These are phyloP conservation scores for Siderastrea siderea DNA, from an alignment of 92 coral and sea anemone species.

Conservation along the genomic window DNA sequence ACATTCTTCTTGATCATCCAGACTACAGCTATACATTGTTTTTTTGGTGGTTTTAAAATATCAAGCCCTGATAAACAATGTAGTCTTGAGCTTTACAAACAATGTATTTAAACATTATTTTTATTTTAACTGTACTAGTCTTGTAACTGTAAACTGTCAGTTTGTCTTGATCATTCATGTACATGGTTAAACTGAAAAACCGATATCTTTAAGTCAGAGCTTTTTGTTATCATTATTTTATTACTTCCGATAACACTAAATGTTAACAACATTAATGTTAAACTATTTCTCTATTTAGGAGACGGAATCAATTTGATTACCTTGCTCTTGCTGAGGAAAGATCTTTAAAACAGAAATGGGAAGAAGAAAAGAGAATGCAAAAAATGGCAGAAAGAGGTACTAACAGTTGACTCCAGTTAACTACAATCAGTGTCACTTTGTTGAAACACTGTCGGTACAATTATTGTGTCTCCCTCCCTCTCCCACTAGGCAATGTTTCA, in stretches of 20 bases:
- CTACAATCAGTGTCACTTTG: too few relatives aligned
- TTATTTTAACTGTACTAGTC: neutral
- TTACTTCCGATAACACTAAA: neutral
- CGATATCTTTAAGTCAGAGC: too few relatives aligned
- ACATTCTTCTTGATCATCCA: too few relatives aligned
- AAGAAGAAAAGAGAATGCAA: conserved; percentile 80
- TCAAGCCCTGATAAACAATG: too few relatives aligned
- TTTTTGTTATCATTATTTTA: too few relatives aligned
- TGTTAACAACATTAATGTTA: neutral
- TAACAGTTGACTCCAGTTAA: neutral
- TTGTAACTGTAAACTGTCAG: neutral
- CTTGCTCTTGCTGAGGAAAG: conserved; percentile 80
- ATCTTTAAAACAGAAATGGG: conserved; percentile 85
- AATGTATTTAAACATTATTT: too few relatives aligned
- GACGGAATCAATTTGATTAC: conserved; percentile 66
- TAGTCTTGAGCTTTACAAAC: too few relatives aligned
- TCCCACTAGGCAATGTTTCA: too few relatives aligned
- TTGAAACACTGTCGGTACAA: too few relatives aligned
- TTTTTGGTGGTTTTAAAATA: too few relatives aligned
- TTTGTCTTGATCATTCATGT: neutral
- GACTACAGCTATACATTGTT: too few relatives aligned
- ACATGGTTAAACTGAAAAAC: neutral
- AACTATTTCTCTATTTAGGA: conserved; percentile 33
- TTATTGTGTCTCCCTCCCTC: too few relatives aligned
- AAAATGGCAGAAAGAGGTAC: conserved; percentile 91